A percentile compares a stretch with the other conserved stretches of the same genome.
These are phyloP conservation scores for Lycaena phlaeas DNA, from an alignment of 2,888 invertebrate species.

Conservation along the genomic window DNA sequence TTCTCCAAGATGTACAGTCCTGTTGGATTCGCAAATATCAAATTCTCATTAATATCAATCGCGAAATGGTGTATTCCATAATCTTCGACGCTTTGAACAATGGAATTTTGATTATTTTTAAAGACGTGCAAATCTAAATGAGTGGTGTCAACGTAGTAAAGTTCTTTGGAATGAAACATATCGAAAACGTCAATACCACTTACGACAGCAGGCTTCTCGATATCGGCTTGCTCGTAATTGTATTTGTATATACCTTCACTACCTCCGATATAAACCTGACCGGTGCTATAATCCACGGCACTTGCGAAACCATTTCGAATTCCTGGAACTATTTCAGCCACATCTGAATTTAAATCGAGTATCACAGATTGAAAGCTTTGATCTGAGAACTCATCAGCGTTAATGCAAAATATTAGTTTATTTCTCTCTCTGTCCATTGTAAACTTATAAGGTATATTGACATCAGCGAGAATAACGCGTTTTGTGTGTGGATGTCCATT, in stretches of 20 bases:
- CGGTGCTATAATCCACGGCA: constrained; percentile 36
- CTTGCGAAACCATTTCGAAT: constrained; percentile 47
- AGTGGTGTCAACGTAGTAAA: constrained; percentile 42
- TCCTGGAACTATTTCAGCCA: constrained; percentile 31
- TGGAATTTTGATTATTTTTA: constrained; percentile 22
- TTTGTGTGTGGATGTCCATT: constrained; percentile 27
- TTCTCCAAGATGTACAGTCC: constrained; percentile 32
- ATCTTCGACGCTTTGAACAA: constrained; percentile 27
- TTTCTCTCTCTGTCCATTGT: constrained; percentile 33
- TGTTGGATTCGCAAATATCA: constrained; percentile 34
- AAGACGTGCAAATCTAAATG: constrained; percentile 33
- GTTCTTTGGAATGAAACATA: constrained; percentile 35
- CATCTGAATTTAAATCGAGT: constrained; percentile 33
- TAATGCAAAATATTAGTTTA: constrained; percentile 43
- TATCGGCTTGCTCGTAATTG: constrained; percentile 30
- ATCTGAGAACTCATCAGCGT: constrained; percentile 44
- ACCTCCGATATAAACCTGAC: constrained; percentile 40
- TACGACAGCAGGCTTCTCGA: constrained; percentile 31
- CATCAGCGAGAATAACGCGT: constrained; percentile 38
- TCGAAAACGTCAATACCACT: constrained; percentile 38
- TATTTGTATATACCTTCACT: constrained; percentile 45
- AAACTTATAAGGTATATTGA: constrained; percentile 44
- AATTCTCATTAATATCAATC: constrained; percentile 28
- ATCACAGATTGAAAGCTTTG: constrained; percentile 46
- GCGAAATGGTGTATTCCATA: constrained; percentile 38